Percentiles rank a stretch among this genome's conserved stretches.
These are phyloP conservation scores for Artibeus lituratus DNA, from an alignment of 2,797 vertebrate genomes.

Conservation along the genomic window DNA sequence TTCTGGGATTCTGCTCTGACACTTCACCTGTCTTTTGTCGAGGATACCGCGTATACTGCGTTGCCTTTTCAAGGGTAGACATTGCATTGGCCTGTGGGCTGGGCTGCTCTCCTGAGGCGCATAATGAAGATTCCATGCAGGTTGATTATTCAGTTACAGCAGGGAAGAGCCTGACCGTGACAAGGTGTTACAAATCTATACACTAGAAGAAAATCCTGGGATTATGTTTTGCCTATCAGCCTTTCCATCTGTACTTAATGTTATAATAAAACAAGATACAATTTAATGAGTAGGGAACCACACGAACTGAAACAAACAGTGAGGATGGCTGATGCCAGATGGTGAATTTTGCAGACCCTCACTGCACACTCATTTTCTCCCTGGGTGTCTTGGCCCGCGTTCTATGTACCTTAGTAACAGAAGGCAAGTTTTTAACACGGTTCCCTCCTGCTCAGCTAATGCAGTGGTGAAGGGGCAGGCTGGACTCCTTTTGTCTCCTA, in stretches of 20 bases:
- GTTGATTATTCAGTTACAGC: not conserved
- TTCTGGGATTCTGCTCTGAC: not conserved
- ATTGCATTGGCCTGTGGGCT: not conserved
- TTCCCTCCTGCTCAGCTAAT: not conserved
- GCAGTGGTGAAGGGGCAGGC: not conserved
- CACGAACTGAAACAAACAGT: not conserved
- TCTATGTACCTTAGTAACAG: not conserved
- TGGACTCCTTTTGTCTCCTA: not conserved
- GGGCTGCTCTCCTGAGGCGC: not conserved
- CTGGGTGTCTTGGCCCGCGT: slow-evolving; percentile 46
- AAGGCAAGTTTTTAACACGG: slow-evolving; percentile 7
- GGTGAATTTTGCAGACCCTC: slow-evolving; percentile 12
- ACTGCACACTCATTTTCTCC: not conserved
- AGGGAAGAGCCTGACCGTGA: not conserved
- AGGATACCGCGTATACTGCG: no score
- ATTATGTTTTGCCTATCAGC: slow-evolving; percentile 50
- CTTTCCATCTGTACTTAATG: slow-evolving; percentile 44
- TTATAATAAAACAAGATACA: slow-evolving; percentile 46
- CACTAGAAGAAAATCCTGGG: slow-evolving; percentile 14
- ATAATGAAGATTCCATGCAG: not conserved
- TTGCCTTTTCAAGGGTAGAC: not conserved
- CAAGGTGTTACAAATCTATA: slow-evolving; percentile 1
- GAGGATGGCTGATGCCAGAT: slow-evolving; percentile 41
- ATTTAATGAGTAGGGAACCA: slow-evolving; percentile 26
- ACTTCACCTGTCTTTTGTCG: not conserved